Evolutionary conservation across 2,113 vertebrate genomes (phyloP).

Genomic region (Addax nasomaculatus): DNA sequence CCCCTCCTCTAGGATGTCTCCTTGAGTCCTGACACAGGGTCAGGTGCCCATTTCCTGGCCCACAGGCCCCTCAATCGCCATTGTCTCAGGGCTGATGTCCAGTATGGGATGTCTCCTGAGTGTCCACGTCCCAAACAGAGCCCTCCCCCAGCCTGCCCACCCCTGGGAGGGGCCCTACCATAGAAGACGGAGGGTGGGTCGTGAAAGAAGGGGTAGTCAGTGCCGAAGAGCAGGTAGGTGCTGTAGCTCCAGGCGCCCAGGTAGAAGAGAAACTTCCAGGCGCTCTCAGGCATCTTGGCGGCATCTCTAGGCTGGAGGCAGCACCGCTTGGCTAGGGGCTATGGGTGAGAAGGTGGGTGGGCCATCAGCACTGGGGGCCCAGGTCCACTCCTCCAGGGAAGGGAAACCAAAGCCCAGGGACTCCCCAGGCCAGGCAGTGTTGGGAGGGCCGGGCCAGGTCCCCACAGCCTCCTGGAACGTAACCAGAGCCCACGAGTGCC

Average conservation of each 20-base stretch:
- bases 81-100: not conserved
- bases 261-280: slow-evolving; percentile 98
- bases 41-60: not conserved
- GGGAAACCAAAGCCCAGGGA: not conserved
- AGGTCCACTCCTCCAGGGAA: not conserved
- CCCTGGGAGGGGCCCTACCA: slow-evolving; percentile 77
- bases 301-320: slow-evolving; percentile 90
- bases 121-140: not conserved
- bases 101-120: not conserved
- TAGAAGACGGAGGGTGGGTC: slow-evolving; percentile 93
- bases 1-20: not conserved
- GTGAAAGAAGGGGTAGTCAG: slow-evolving; percentile 92
- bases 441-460: fast-evolving
- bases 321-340: slow-evolving; percentile 91
- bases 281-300: slow-evolving; percentile 96
- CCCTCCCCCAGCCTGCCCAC: not conserved
- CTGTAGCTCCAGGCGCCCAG: slow-evolving; percentile 92
- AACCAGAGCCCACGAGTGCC: not conserved
- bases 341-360: not conserved
- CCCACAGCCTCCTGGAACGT: not conserved
- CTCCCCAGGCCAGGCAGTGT: not conserved
- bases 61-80: not conserved
- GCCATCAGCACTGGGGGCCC: not conserved
- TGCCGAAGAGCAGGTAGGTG: slow-evolving; percentile 93
- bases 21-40: not conserved